Evolutionary conservation across 2,888 invertebrate genomes (phyloP), one percentile per base, ranked within the genome.

Genomic region (Pterostichus niger): DNA sequence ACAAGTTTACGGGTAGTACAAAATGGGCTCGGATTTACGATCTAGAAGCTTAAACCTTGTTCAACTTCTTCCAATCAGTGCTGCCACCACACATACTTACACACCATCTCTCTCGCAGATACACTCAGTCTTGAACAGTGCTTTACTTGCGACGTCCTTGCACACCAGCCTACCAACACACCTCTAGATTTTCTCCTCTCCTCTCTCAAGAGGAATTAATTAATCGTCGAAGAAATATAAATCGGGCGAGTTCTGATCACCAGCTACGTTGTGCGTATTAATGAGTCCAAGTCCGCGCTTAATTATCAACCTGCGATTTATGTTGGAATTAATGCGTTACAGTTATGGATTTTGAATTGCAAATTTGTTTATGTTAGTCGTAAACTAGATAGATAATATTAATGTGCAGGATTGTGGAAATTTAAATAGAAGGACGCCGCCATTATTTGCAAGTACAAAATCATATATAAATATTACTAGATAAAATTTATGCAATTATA

Each of bases 321-420:
- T 44, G 68, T 15, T 40, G 24, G 15, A 40, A 4, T 40, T 44
- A 44, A 71, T 44, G 17, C n/a, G 15, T 17, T 44, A 71, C 68
- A 71, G 68, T 71, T 71, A 71, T 71, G 68, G 68, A 71, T 71
- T 71, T 71, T 71, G 68, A 71, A 71, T 71, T 71, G 68, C 68
- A 71, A 71, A 71, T 71, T 40, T 71, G 44, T 44, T 15, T 71
- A 40, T 15, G 44, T 15, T 17, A 17, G 64, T 13, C n/a, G 64
- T 64, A 64, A 64, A 64, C 64, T 64, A 71, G 40, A 40, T 71
- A 46, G 68, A 71, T 71, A 24, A 71, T 71, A 40, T 71, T 71
- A 64, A 59, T 59, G 59, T 40, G 24, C 10, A 59, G 17, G 13
- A 56, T 56, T 56, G 59, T 59, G 59, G 59, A 59, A 64, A 49